phyloP scores from a whole-genome alignment of 2,888 invertebrate species.

The Icerya purchasi region DNA sequence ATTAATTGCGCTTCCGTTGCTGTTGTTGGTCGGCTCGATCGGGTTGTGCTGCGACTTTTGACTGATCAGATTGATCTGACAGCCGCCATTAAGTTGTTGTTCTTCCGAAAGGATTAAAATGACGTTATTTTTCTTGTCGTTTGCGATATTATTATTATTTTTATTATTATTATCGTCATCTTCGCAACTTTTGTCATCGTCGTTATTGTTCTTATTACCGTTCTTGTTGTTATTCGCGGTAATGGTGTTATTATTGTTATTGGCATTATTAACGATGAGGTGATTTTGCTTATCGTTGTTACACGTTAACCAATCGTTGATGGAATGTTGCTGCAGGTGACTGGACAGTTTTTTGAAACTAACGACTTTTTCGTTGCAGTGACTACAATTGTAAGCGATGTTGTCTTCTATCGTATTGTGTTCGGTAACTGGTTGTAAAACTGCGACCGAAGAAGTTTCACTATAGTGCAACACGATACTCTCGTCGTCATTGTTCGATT shows the following conservation, averaged over 20 bases:
- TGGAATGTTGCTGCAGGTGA: not conserved
- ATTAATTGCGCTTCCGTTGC: not conserved
- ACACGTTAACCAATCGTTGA: not conserved
- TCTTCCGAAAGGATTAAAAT: no score
- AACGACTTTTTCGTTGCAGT: conserved; percentile 4
- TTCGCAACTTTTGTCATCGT: not conserved
- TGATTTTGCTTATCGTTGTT: not conserved
- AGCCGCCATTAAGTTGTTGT: no score
- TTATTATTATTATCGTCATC: no score
- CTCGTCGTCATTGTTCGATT: conserved; percentile 5
- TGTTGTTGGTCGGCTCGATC: not conserved
- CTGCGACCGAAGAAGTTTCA: conserved; percentile 3
- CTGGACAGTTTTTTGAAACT: not conserved
- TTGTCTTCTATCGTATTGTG: not conserved
- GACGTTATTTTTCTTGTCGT: no score
- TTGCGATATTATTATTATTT: no score
- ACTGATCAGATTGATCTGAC: not conserved
- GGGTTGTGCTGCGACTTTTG: not conserved
- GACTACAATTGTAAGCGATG: conserved; percentile 7
- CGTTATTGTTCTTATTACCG: not conserved
- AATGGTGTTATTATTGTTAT: not conserved
- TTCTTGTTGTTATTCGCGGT: not conserved
- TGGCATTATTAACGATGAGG: not conserved
- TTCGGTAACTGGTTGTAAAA: conserved; percentile 8
- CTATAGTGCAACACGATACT: not conserved